Conservation (phyloP, 1,140 invertebrate species). For the Octopus bimaculoides region DNA sequence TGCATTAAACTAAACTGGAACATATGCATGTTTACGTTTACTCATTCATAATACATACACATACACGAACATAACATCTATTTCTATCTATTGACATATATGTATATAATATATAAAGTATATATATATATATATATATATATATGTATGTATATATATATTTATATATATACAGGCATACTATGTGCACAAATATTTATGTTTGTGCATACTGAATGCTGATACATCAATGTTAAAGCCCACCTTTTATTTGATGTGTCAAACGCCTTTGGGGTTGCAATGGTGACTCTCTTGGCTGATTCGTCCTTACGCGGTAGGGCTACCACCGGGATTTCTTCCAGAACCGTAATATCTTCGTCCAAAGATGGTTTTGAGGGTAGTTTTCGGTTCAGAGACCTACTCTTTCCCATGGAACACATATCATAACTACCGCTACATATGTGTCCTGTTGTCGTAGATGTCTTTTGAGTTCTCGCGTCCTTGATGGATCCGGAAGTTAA, state of each 20-base stretch:
- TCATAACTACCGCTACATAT: conserved; percentile 1
- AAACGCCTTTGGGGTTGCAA: neutral
- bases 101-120: neutral
- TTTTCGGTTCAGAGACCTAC: conserved; percentile 4
- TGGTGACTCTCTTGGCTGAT: neutral
- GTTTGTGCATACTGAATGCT: neutral
- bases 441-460: neutral
- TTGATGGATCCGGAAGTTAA: neutral
- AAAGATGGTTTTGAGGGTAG: neutral
- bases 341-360: neutral
- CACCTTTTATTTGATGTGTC: conserved; percentile 9
- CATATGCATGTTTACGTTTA: neutral
- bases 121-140: neutral
- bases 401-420: neutral
- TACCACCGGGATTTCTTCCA: neutral
- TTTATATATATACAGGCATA: neutral
- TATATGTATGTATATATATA: neutral
- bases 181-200: neutral
- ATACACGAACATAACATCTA: neutral
- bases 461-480: neutral
- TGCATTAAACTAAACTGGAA: too few species aligned
- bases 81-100: neutral
- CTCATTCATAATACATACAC: neutral
- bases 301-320: neutral
- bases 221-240: neutral